Evolutionary conservation across 1,140 invertebrate species (phyloP), one percentile per base, ranked within the genome.

Genomic region (Tetramorium simillimum): DNA sequence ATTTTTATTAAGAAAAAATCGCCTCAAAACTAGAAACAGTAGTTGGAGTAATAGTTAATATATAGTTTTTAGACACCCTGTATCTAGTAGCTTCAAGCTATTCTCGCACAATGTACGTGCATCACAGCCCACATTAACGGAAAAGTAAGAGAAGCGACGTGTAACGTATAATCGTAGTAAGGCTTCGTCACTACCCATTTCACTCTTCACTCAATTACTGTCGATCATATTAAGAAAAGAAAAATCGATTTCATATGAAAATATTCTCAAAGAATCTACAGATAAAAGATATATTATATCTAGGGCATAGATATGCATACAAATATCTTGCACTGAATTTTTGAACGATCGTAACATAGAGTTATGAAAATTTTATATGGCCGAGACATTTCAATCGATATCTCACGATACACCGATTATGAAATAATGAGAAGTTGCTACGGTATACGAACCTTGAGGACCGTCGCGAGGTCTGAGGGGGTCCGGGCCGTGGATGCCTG

Each of bases 401-500:
- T 77, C 16, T 58, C 21, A 10, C 14, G 12, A 60, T 40, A 53
- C 14, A 76, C 1, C 2, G 10, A 37, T 24, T 10, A 12, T 49
- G 21, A 40, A 63, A 24, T 0, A n/a, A 85, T 3, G 33, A 70
- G 12, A 80, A 21, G 2, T 49, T 33, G 18, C 6, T 12, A 14
- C 3, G 49, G 51, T 5, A 56, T 43, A 85, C 90, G 94, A 95
- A 96, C 96, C 96, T 95, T 96, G 95, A 95, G 95, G 94, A 95
- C 91, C 93, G 93, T 92, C 84, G 94, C 93, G 93, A 93, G 91
- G 93, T 94, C 94, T 93, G 95, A 95, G 93, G 96, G 93, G 95
- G 95, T 93, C 95, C 95, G 94, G 93, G 95, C 93, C 87, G 96
- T 94, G 84, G 95, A 94, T 76, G 95, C 95, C 88, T 96, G 97